phyloP scores from a whole-genome alignment of 2,113 vertebrate species.

The Leiothrix lutea region DNA sequence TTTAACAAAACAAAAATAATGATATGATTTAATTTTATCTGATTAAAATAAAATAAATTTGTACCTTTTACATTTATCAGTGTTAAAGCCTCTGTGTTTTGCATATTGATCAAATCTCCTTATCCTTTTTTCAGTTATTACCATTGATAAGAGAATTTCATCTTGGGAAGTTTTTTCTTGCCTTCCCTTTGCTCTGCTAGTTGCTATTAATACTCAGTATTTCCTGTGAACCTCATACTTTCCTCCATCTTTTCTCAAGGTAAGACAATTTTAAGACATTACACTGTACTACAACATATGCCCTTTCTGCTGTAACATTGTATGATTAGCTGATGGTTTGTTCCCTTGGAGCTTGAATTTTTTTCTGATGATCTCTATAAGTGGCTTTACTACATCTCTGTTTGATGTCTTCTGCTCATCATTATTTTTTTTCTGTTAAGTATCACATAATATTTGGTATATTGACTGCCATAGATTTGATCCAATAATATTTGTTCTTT shows the following conservation, averaged over 20 bases:
- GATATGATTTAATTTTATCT: not conserved
- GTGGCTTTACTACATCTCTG: not conserved
- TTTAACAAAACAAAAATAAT: not conserved
- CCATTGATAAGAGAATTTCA: not conserved
- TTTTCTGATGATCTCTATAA: not conserved
- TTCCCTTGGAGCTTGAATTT: not conserved
- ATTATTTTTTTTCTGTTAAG: not conserved
- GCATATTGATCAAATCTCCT: not conserved
- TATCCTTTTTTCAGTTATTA: not conserved
- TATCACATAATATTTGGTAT: not conserved
- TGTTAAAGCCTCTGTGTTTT: not conserved
- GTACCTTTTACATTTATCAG: not conserved
- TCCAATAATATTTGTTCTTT: not conserved
- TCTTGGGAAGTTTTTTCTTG: not conserved
- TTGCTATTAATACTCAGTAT: not conserved
- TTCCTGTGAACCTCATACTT: not conserved
- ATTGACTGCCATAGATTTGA: not conserved
- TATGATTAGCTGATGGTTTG: not conserved
- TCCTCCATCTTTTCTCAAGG: not conserved
- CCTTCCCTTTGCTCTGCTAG: not conserved
- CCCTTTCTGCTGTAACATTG: not conserved
- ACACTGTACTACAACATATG: not conserved
- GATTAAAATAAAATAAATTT: not conserved
- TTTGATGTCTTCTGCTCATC: not conserved
- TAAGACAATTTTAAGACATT: not conserved